phyloP scores from a whole-genome alignment of 2,888 invertebrate species.

The Ichneumoninae sp. region DNA sequence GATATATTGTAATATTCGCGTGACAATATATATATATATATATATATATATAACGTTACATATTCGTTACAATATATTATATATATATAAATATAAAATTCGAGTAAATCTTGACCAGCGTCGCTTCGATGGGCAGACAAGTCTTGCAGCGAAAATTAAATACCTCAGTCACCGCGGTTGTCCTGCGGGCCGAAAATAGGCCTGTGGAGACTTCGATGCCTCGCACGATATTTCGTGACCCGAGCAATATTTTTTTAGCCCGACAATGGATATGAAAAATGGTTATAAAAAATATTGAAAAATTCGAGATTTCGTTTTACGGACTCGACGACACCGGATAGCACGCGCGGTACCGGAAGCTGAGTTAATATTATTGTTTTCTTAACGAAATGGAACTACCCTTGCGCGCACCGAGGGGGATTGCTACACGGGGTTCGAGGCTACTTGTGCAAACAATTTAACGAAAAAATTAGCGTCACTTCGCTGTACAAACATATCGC shows the following conservation, averaged over 20 bases:
- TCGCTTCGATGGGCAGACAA: neutral
- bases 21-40: too few relatives aligned
- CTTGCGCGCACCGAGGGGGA: neutral
- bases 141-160: neutral
- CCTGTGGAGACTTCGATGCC: conserved; percentile 58
- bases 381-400: conserved; percentile 43
- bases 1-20: too few relatives aligned
- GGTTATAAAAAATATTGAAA: neutral
- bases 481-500: conserved; percentile 56
- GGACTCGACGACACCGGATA: neutral
- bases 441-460: conserved; percentile 56
- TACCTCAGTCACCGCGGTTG: neutral
- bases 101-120: conserved; percentile 1
- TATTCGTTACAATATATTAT: neutral
- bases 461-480: conserved; percentile 58
- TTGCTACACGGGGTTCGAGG: neutral
- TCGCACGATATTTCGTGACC: conserved; percentile 10
- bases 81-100: neutral
- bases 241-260: neutral
- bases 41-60: neutral
- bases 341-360: conserved; percentile 1
- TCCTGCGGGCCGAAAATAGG: neutral
- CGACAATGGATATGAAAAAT: neutral
- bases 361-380: conserved; percentile 59
- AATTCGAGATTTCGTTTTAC: neutral